Evolutionary conservation across 2,888 invertebrate species (phyloP).

Genomic region (Eupithecia abbreviata): DNA sequence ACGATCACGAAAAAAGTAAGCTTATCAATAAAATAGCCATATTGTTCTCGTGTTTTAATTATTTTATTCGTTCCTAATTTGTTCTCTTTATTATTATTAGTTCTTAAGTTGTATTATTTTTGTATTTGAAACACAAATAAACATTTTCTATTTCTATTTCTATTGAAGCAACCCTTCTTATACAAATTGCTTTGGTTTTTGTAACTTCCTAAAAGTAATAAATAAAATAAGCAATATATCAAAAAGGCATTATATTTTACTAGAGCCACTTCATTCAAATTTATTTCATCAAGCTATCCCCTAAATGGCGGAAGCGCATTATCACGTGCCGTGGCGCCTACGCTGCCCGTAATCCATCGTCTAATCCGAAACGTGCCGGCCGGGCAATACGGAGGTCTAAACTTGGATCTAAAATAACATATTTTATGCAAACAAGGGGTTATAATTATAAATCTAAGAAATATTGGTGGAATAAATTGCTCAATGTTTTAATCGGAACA

Average conservation of each 20-base stretch:
- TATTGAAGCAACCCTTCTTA: no score
- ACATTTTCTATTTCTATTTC: no score
- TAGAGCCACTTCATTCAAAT: constrained; percentile 1
- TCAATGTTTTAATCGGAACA: not conserved
- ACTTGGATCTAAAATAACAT: not conserved
- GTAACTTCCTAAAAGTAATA: no score
- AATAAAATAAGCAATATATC: not conserved
- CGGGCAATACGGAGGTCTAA: constrained; percentile 25
- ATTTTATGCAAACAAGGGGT: not conserved
- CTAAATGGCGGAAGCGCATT: constrained; percentile 16
- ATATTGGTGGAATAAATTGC: not conserved
- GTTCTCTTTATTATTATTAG: no score
- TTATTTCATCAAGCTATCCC: constrained; percentile 4
- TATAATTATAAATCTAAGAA: not conserved
- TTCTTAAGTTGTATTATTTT: no score
- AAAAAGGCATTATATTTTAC: not conserved
- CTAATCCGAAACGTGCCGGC: constrained; percentile 42
- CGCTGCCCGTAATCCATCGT: constrained; percentile 33
- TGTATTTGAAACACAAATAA: no score
- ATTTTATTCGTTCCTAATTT: no score
- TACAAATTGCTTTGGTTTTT: no score
- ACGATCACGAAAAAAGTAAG: no score
- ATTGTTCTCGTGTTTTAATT: no score
- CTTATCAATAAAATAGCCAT: no score
- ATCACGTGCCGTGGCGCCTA: constrained; percentile 20